Evolutionary conservation across 2,797 vertebrate species (phyloP).

Genomic region (Synaphobranchus kaupii): DNA sequence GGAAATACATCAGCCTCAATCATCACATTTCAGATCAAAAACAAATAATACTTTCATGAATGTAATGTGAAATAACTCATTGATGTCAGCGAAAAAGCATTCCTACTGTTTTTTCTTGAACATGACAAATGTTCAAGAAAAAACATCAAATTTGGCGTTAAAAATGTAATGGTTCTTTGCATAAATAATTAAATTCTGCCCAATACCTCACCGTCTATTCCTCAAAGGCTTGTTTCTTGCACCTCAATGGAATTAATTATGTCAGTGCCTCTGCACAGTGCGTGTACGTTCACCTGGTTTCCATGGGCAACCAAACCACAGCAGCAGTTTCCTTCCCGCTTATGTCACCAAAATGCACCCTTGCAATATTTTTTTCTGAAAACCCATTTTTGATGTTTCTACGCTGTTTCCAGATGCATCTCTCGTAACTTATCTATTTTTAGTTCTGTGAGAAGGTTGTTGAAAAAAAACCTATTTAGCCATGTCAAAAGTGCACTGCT

Average conservation of each 20-base stretch:
- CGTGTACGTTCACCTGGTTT: conserved; percentile 73
- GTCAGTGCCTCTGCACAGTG: conserved; percentile 60
- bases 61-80: neutral
- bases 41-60: neutral
- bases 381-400: conserved; percentile 17
- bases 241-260: conserved; percentile 75
- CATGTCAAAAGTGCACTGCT: neutral
- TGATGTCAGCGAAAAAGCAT: neutral
- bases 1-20: neutral
- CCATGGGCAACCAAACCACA: conserved; percentile 68
- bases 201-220: neutral
- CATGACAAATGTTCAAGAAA: neutral
- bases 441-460: conserved; percentile 11
- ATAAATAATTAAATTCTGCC: conserved; percentile 28
- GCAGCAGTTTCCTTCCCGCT: conserved; percentile 67
- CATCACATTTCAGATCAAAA: neutral
- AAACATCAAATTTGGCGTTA: neutral
- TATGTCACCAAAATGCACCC: conserved; percentile 44
- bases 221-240: conserved; percentile 14
- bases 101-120: too few species aligned
- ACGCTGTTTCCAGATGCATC: conserved; percentile 26
- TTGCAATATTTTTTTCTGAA: conserved; percentile 18
- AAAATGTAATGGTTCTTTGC: conserved; percentile 7
- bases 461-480: neutral
- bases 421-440: conserved; percentile 12